Evolutionary conservation across 2,888 invertebrate species (phyloP), one percentile per base, ranked within the genome.

Genomic region (Gisinianus flammeolus): DNA sequence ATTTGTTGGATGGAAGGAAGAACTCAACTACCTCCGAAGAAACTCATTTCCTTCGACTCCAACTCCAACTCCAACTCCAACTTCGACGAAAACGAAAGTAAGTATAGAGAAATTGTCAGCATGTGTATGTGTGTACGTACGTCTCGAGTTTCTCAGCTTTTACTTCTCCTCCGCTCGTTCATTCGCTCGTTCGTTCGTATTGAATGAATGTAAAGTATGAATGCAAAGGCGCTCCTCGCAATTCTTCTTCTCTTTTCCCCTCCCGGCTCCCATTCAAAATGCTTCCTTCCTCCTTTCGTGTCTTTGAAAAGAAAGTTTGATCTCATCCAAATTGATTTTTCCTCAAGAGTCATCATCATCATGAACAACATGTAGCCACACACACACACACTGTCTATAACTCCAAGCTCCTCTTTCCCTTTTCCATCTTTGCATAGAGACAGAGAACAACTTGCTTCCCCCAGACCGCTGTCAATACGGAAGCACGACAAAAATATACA

Each of bases 31-130:
- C 56, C 22, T 58, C 70, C 28, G 31, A 71, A 58, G 56, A 58
- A 71, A 71, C 71, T 71, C 56, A 71, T 71, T 71, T 71, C 71
- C 71, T 58, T 35, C 30, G 26, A 54, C n/a, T n/a, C n/a, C n/a
- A n/a, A n/a, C n/a, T n/a, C n/a, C n/a, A n/a, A n/a, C n/a, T n/a
- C n/a, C n/a, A 2, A 16, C 44, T 19, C 44, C 2, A 44, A 19
- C 12, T 19, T 44, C 44, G 6, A 35, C 5, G 44, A 44, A 19
- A 44, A 12, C 2, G 6, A 6, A 6, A 19, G 44, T 16, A 35
- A 35, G n/a, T 8, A 33, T 12, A 22, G 24, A 69, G 33, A 44
- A 69, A 26, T 44, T 26, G 26, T 24, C 2, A 2, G 28, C 19
- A 16, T 28, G 28, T 4, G 8, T 44, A 35, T 35, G 6, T 35